phyloP scores from a whole-genome alignment of 2,888 invertebrate species.

The Cremastobaeus sp. region DNA sequence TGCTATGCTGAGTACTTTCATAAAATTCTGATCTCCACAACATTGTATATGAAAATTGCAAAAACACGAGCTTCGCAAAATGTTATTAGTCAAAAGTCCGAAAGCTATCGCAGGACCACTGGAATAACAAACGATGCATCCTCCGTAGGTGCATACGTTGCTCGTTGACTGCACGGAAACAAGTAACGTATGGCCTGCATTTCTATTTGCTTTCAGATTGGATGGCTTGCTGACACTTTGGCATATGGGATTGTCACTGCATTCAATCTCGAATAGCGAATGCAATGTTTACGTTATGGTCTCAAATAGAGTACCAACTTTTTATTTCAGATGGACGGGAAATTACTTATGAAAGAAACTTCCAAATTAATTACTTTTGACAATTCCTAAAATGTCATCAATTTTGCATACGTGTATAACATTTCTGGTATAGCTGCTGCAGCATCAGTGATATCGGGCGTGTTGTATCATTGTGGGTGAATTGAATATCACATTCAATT shows the following conservation, averaged over 20 bases:
- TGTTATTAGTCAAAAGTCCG: neutral
- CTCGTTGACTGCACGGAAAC: slow-evolving; percentile 50
- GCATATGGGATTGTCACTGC: slow-evolving; percentile 68
- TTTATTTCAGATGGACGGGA: no score
- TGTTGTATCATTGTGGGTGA: slow-evolving; percentile 61
- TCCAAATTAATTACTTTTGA: no score
- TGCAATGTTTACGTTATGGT: slow-evolving; percentile 63
- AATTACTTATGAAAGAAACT: slow-evolving; percentile 46
- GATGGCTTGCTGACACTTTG: slow-evolving; percentile 69
- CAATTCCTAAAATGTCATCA: slow-evolving; percentile 73
- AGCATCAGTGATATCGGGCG: slow-evolving; percentile 69
- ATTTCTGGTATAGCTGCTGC: no score
- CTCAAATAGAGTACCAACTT: slow-evolving; percentile 25
- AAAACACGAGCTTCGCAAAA: no score
- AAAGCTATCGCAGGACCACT: slow-evolving; percentile 16
- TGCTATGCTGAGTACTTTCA: no score
- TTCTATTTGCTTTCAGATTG: slow-evolving; percentile 70
- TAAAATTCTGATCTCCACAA: no score
- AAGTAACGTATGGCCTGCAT: slow-evolving; percentile 68
- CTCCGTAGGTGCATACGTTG: slow-evolving; percentile 50
- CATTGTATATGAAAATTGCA: no score
- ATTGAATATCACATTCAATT: slow-evolving; percentile 75
- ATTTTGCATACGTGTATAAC: slow-evolving; percentile 72
- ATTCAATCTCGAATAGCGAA: slow-evolving; percentile 68
- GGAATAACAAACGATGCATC: slow-evolving; percentile 45